Evolutionary conservation across 2,888 invertebrate species (phyloP), one percentile per base, ranked within the genome.

Genomic region (Nomada flava): DNA sequence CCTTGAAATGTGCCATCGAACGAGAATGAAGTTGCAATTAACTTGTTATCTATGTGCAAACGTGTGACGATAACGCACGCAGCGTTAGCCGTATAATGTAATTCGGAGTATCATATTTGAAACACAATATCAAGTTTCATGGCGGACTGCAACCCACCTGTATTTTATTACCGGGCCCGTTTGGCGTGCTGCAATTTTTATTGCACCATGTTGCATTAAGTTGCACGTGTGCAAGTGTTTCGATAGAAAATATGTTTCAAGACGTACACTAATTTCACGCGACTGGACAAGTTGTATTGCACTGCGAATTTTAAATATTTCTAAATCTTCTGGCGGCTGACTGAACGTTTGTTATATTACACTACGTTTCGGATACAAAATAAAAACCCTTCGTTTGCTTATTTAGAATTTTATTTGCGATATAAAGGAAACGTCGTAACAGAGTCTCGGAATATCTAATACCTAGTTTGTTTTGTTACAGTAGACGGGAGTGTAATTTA

Each of bases 161-260:
- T 57, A 23, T 69, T 79, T 64, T 64, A 79, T 57, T 53, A 59
- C 29, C 11, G 15, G 20, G 42, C 13, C 15, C 18, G 47, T 57
- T 65, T 59, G 7, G 23, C 52, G 5, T 15, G 13, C 18, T 42
- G 18, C 4, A 44, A 29, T 44, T 69, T 76, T 76, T 67, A 70
- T 76, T 76, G 20, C 18, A 44, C 65, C 53, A 47, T 15, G 42
- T 20, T 11, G 47, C 2, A n/a, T 23, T 15, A 36, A 44, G 44
- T 20, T 53, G 13, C 23, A 15, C 11, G 44, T 18, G 52, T 65
- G 59, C 52, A 20, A 44, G 20, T 3, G 20, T 53, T 65, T 44
- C 11, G 64, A 42, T 52, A 29, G 64, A 76, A 52, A 47, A 36
- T 36, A 36, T 36, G 36, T 36, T 36, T 7, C 9, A 7, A 36